Percentiles rank a stretch among this genome's conserved stretches.
Conservation (phyloP, 2,888 invertebrate species). For the Zaprionus lineosus region DNA sequence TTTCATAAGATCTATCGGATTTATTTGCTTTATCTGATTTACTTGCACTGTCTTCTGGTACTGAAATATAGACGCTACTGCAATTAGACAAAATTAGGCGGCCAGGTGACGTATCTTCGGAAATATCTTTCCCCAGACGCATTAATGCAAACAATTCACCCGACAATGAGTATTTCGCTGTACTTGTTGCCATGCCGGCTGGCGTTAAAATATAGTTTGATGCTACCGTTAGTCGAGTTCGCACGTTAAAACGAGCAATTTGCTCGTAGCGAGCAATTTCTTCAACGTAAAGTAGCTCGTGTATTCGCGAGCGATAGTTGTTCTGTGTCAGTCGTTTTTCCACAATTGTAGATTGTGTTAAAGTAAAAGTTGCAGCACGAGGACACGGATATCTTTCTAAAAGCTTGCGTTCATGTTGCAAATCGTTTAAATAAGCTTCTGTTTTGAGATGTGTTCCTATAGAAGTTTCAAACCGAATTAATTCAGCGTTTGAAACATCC, state of each 20-base stretch:
- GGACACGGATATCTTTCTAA: slow-evolving; percentile 87
- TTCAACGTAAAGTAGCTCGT: slow-evolving; percentile 89
- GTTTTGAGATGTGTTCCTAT: slow-evolving; percentile 84
- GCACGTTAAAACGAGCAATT: slow-evolving; percentile 88
- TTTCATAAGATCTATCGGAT: slow-evolving; percentile 33
- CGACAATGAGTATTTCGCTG: slow-evolving; percentile 89
- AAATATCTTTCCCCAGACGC: slow-evolving; percentile 88
- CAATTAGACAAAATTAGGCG: slow-evolving; percentile 90
- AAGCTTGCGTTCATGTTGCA: slow-evolving; percentile 85
- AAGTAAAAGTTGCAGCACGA: slow-evolving; percentile 86
- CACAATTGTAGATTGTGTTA: slow-evolving; percentile 87
- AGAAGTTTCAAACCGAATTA: slow-evolving; percentile 84
- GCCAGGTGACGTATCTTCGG: slow-evolving; percentile 92
- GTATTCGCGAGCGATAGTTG: slow-evolving; percentile 89
- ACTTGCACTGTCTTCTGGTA: slow-evolving; percentile 64
- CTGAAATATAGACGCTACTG: slow-evolving; percentile 86
- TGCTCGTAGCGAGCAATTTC: slow-evolving; percentile 89
- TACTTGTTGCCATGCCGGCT: slow-evolving; percentile 87
- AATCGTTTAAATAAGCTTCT: slow-evolving; percentile 82
- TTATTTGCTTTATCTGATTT: slow-evolving; percentile 57
- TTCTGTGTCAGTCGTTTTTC: slow-evolving; percentile 86
- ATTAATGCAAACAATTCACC: slow-evolving; percentile 91
- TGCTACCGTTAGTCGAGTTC: slow-evolving; percentile 86
- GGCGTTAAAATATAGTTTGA: slow-evolving; percentile 88
- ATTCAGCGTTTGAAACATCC: slow-evolving; percentile 84